Conservation (phyloP, 2,113 vertebrate species). For the Hippolais icterina region DNA sequence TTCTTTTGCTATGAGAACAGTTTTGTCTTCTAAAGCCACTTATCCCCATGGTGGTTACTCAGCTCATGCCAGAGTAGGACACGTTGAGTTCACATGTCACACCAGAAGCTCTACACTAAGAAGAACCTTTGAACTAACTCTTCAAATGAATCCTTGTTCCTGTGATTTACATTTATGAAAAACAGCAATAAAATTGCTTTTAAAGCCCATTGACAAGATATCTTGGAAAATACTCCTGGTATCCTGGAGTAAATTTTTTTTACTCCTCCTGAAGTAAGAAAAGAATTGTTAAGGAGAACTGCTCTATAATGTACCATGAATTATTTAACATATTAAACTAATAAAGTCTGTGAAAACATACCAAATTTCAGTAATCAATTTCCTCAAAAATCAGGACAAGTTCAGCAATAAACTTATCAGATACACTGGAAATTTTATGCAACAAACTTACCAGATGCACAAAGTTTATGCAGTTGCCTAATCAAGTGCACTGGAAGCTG, state of each 20-base stretch:
- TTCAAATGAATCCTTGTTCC: not conserved
- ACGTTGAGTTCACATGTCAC: not conserved
- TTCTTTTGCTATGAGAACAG: not conserved
- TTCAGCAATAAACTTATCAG: not conserved
- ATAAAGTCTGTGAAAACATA: not conserved
- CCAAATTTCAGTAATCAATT: not conserved
- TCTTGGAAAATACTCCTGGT: not conserved
- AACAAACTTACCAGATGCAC: not conserved
- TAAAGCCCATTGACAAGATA: not conserved
- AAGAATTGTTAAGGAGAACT: not conserved
- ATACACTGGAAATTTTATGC: not conserved
- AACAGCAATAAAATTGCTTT: not conserved
- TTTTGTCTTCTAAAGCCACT: not conserved
- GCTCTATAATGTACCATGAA: not conserved
- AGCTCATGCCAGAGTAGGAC: not conserved
- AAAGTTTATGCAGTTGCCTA: not conserved
- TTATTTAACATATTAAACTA: not conserved
- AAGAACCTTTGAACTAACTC: not conserved
- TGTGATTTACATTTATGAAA: not conserved
- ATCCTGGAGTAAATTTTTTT: not conserved
- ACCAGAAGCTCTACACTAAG: not conserved
- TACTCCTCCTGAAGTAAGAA: not conserved
- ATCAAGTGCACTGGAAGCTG: not conserved
- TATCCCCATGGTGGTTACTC: not conserved
- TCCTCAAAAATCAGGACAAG: not conserved